Evolutionary conservation across 30 jellyfish, hydroid and myxozoan species (phyloP), one percentile per base, ranked within the genome.

Genomic region (Hydractinia echinata): DNA sequence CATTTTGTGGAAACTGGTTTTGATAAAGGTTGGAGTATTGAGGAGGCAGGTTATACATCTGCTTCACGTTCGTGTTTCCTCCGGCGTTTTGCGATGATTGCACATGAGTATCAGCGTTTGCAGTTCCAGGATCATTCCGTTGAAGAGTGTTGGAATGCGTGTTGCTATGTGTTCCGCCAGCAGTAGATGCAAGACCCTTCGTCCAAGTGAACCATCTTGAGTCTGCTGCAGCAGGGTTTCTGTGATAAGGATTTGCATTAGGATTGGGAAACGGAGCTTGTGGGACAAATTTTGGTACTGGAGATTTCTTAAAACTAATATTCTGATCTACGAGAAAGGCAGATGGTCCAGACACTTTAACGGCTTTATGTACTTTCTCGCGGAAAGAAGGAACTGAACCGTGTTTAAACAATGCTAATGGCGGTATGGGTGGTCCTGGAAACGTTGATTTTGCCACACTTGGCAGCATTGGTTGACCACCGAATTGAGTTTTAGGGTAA

Each of bases 81-180:
- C 83, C 85, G 8, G 81, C 30, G n/a, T 71, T 71, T 77, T 77
- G 85, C 16, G 79, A 20, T 10, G 85, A 77, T 54, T 52, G 20
- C 3, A 77, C 85, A 54, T 77, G 79, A n/a, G 85, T 77, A 7
- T 61, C 58, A 15, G 77, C 79, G 13, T 58, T 58, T 8, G 58
- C 85, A 5, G 54, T 15, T n/a, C 85, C 85, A 5, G 85, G 85
- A 77, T 77, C 85, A 48, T 77, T 77, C 15, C 79, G 53, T 54
- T 77, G 85, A 15, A 77, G 82, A 11, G 85, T 54, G 80, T 77
- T 77, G 4, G 85, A 51, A 54, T 77, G 85, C 0, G 85, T 77
- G 58, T 77, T 77, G 9, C 80, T 77, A 55, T 77, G 53, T 51
- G 85, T 54, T 5, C 79, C 85, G n/a, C 85, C 85, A 16, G 58